A percentile compares a stretch with the other conserved stretches of the same genome.
phyloP scores from a whole-genome alignment of 2,888 invertebrate genomes.

The Phyto melanocephala region DNA sequence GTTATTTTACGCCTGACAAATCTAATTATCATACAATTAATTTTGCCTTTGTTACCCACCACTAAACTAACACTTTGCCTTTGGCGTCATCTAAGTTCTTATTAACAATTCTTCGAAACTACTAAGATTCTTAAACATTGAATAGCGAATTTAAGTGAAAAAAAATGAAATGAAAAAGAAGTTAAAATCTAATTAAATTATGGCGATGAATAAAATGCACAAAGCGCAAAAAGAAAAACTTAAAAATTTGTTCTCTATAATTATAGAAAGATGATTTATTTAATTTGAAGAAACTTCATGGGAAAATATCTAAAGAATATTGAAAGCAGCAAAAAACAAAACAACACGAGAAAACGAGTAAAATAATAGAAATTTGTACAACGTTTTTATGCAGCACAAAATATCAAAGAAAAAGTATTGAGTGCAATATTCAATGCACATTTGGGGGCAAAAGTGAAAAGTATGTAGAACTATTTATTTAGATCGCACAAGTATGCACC shows the following conservation, averaged over 20 bases:
- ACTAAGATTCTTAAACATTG: neutral
- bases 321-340: neutral
- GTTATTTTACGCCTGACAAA: constrained; percentile 7
- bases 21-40: constrained; percentile 13
- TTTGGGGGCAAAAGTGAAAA: neutral
- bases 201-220: neutral
- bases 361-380: neutral
- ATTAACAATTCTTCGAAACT: neutral
- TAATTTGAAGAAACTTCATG: constrained; percentile 38
- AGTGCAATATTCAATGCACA: neutral
- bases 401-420: neutral
- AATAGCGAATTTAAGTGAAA: constrained; percentile 17
- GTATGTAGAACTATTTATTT: too few relatives aligned
- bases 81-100: neutral
- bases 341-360: neutral
- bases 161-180: neutral
- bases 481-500: too few relatives aligned
- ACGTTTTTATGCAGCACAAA: neutral
- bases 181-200: constrained; percentile 44
- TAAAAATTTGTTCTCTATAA: constrained; percentile 36
- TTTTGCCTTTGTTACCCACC: neutral
- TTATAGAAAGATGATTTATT: constrained; percentile 39
- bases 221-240: neutral
- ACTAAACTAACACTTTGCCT: neutral
- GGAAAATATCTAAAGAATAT: neutral